Conservation (phyloP, 92 coral and sea anemone species). For the Phenganax stokvisi region DNA sequence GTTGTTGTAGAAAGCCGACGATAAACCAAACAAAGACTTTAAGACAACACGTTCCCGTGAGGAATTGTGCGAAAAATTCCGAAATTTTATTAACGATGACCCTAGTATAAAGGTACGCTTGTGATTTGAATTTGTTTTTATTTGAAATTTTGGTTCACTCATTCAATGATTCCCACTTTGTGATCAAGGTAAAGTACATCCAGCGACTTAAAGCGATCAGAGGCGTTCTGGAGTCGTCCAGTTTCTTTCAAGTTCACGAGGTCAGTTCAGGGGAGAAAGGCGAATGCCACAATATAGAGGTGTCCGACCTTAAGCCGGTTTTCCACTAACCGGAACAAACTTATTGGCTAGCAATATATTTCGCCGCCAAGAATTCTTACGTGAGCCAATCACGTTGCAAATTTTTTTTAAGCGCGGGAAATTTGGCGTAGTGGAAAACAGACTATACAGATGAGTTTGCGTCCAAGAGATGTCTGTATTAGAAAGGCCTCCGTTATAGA, state of each 20-base stretch:
- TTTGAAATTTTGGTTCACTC: neutral
- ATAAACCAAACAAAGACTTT: slow-evolving; percentile 93
- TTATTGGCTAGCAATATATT: too few relatives aligned
- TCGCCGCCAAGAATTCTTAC: too few relatives aligned
- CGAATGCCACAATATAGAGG: neutral
- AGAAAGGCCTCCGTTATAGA: too few relatives aligned
- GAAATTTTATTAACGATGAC: slow-evolving; percentile 73
- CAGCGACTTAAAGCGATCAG: slow-evolving; percentile 87
- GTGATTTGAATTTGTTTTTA: neutral
- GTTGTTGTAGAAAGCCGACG: slow-evolving; percentile 61
- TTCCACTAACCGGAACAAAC: too few relatives aligned
- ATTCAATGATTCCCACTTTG: slow-evolving; percentile 7
- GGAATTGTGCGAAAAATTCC: slow-evolving; percentile 67
- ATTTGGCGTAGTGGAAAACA: too few relatives aligned
- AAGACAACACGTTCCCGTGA: slow-evolving; percentile 87
- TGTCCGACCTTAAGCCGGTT: too few relatives aligned
- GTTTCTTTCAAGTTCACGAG: slow-evolving; percentile 82
- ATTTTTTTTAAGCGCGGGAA: too few relatives aligned
- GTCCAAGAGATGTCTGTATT: too few relatives aligned
- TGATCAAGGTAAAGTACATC: slow-evolving; percentile 64
- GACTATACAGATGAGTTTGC: too few relatives aligned
- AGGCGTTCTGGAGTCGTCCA: slow-evolving; percentile 77
- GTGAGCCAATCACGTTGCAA: too few relatives aligned
- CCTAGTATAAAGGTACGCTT: slow-evolving; percentile 69
- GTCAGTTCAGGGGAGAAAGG: slow-evolving; percentile 39